Evolutionary conservation across 2,888 invertebrate species (phyloP).

Genomic region (Polylopha cassiicola): DNA sequence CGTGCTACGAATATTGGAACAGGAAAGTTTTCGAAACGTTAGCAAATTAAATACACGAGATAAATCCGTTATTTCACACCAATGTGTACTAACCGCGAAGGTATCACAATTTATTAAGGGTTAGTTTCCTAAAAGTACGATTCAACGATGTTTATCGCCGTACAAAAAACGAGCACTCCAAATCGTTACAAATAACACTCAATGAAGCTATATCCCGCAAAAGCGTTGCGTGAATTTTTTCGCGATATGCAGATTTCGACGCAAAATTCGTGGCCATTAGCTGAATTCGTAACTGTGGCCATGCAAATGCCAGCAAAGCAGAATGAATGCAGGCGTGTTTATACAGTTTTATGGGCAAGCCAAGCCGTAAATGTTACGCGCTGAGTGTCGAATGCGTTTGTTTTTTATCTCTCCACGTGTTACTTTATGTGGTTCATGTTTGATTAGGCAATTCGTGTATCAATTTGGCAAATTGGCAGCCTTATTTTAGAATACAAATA

Average conservation of each 20-base stretch:
- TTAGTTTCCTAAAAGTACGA: no score
- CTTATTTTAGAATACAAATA: no score
- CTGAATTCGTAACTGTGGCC: slow-evolving; percentile 8
- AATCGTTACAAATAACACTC: slow-evolving; percentile 12
- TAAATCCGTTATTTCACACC: no score
- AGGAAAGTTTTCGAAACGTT: no score
- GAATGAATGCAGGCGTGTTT: slow-evolving; percentile 9
- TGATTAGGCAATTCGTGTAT: background rate
- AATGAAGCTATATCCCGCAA: slow-evolving; percentile 4
- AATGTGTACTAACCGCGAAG: no score
- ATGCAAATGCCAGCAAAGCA: slow-evolving; percentile 15
- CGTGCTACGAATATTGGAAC: no score
- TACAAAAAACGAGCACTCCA: background rate
- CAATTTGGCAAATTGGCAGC: no score
- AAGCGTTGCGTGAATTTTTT: slow-evolving; percentile 15
- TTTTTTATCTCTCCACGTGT: slow-evolving; percentile 5
- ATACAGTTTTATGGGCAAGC: slow-evolving; percentile 11
- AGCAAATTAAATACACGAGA: no score
- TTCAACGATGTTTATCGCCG: background rate
- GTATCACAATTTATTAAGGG: no score
- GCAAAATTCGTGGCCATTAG: slow-evolving; percentile 13
- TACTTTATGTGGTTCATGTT: background rate
- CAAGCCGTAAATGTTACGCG: slow-evolving; percentile 7
- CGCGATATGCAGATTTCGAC: slow-evolving; percentile 17
- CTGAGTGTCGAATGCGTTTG: slow-evolving; percentile 1